These are phyloP conservation scores for Caenorhabditis remanei DNA, from an alignment of 1,140 invertebrate genomes.

Conservation along the genomic window DNA sequence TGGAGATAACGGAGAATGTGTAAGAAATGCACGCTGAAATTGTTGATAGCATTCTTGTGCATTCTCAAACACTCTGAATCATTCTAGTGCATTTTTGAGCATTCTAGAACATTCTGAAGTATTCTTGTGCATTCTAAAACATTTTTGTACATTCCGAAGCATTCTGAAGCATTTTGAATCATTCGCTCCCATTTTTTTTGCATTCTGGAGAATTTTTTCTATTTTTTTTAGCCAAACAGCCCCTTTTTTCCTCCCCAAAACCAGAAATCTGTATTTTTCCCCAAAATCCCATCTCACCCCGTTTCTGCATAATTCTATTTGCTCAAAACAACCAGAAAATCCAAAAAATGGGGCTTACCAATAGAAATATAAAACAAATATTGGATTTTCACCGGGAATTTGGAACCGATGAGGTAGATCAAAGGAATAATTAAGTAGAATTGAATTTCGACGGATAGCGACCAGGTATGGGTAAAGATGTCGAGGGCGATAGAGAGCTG, in stretches of 20 bases:
- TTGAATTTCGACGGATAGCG: slow-evolving; percentile 50
- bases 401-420: background rate
- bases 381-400: background rate
- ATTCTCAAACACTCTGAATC: background rate
- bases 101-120: too few species aligned
- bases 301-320: too few species aligned
- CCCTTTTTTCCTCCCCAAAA: too few species aligned
- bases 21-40: background rate
- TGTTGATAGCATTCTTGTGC: background rate
- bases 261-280: too few species aligned
- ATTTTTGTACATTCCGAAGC: background rate
- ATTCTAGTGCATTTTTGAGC: too few species aligned
- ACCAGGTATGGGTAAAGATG: slow-evolving; percentile 55
- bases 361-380: background rate
- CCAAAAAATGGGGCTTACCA: background rate
- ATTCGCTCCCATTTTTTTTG: too few species aligned
- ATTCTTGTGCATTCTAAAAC: too few species aligned
- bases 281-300: too few species aligned
- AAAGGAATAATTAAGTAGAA: slow-evolving; percentile 45
- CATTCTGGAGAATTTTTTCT: too few species aligned
- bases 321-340: too few species aligned
- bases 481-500: slow-evolving; percentile 17
- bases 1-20: background rate
- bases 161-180: too few species aligned
- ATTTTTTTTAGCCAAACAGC: background rate